Evolutionary conservation across 2,113 vertebrate genomes (phyloP).

Genomic region (Microcebus tavaratra): DNA sequence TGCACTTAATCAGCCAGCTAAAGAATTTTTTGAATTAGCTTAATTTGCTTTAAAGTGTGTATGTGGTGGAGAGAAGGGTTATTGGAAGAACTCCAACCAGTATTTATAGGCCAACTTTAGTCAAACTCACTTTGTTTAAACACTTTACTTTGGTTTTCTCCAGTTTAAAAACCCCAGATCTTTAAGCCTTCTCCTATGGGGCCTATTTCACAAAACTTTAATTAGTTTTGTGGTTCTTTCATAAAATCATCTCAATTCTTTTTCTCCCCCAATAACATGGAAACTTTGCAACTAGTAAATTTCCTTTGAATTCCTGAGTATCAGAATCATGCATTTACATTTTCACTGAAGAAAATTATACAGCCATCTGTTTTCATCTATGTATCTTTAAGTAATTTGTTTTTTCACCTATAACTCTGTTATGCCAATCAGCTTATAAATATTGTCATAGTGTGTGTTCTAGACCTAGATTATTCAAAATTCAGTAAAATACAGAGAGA

Average conservation of each 20-base stretch:
- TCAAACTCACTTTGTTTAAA: constrained; percentile 20
- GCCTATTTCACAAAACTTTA: neutral
- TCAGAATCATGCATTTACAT: neutral
- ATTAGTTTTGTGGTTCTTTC: constrained; percentile 28
- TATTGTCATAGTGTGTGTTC: neutral
- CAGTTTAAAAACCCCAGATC: constrained; percentile 5
- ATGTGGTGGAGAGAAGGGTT: neutral
- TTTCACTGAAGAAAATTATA: neutral
- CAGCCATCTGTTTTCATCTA: neutral
- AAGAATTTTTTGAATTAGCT: neutral
- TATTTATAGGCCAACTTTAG: neutral
- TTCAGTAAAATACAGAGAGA: neutral
- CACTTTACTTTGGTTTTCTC: neutral
- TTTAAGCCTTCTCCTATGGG: neutral
- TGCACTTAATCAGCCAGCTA: neutral
- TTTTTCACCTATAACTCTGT: neutral
- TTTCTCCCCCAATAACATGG: neutral
- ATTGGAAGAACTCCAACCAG: neutral
- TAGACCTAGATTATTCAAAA: neutral
- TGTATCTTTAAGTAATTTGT: neutral
- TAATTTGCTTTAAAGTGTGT: constrained; percentile 5
- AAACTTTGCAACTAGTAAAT: neutral
- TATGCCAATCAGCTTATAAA: neutral
- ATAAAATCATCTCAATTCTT: constrained; percentile 15
- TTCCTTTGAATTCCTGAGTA: neutral